A percentile compares a stretch with the other conserved stretches of the same genome.
Evolutionary conservation across 2,113 vertebrate species (phyloP).

Genomic region (Oxyruncus cristatus): DNA sequence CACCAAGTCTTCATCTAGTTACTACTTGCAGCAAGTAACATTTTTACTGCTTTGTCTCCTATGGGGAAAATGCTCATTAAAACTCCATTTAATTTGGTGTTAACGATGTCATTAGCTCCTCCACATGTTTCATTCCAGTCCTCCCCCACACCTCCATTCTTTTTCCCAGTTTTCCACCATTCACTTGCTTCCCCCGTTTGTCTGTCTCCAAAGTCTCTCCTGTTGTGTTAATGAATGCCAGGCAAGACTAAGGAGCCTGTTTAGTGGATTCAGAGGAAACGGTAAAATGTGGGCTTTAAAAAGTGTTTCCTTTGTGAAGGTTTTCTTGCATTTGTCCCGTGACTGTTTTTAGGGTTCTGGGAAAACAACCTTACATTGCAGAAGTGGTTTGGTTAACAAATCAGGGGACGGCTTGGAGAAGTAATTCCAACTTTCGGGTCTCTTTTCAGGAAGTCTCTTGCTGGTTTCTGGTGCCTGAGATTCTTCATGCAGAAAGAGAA

Average conservation of each 20-base stretch:
- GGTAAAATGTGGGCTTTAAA: background rate
- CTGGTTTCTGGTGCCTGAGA: background rate
- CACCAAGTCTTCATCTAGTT: background rate
- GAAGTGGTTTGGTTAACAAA: background rate
- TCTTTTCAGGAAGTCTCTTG: background rate
- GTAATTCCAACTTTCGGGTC: background rate
- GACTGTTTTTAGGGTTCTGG: background rate
- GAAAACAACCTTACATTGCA: background rate
- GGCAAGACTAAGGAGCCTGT: fast-evolving
- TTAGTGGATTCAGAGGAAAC: background rate
- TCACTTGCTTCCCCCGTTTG: background rate
- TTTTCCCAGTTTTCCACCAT: background rate
- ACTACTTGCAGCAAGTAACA: background rate
- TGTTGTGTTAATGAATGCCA: background rate
- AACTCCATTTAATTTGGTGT: slow-evolving; percentile 42
- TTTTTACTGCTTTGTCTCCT: background rate
- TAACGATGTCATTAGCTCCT: slow-evolving; percentile 24
- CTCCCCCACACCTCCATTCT: slow-evolving; percentile 19
- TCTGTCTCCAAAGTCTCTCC: background rate
- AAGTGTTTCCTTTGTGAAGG: background rate
- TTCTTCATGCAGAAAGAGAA: background rate
- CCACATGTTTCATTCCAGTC: background rate
- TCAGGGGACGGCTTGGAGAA: background rate
- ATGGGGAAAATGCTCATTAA: background rate
- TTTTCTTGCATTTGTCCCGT: background rate